Conservation (phyloP, 2,888 invertebrate species). For the Andrena praecox region DNA sequence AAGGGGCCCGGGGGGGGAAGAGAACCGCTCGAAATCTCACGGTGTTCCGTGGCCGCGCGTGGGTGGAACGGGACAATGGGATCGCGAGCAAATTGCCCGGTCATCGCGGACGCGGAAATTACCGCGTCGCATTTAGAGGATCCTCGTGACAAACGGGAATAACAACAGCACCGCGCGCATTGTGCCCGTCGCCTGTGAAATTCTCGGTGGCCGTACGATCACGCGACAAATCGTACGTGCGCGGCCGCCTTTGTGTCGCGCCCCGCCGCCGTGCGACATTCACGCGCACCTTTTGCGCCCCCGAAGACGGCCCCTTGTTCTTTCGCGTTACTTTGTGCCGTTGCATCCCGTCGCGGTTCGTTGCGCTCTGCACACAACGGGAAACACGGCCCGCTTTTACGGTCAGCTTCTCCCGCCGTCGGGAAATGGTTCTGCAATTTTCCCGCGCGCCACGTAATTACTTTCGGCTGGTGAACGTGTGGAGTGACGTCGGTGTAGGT, state of each 20-base stretch:
- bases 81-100: slow-evolving; percentile 48
- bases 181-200: slow-evolving; percentile 29
- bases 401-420: slow-evolving; percentile 14
- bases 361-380: slow-evolving; percentile 29
- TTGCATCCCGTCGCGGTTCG: slow-evolving; percentile 54
- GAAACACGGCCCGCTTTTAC: slow-evolving; percentile 46
- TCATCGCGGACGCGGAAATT: slow-evolving; percentile 43
- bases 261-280: slow-evolving; percentile 14
- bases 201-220: slow-evolving; percentile 27
- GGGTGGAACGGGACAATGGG: slow-evolving; percentile 30
- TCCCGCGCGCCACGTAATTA: slow-evolving; percentile 35
- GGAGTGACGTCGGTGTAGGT: neutral
- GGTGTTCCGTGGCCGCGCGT: slow-evolving; percentile 1
- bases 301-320: slow-evolving; percentile 30
- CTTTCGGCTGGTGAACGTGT: neutral
- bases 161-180: slow-evolving; percentile 5
- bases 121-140: slow-evolving; percentile 37
- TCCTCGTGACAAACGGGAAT: slow-evolving; percentile 47
- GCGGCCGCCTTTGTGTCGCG: slow-evolving; percentile 19
- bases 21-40: slow-evolving; percentile 19
- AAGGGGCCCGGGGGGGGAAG: too few species aligned
- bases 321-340: slow-evolving; percentile 52
- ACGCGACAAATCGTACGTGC: slow-evolving; percentile 28
- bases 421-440: slow-evolving; percentile 13
- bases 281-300: slow-evolving; percentile 6